A percentile compares a stretch with the other conserved stretches of the same genome.
Evolutionary conservation across 2,113 vertebrate species (phyloP).

Genomic region (Nymphicus hollandicus): DNA sequence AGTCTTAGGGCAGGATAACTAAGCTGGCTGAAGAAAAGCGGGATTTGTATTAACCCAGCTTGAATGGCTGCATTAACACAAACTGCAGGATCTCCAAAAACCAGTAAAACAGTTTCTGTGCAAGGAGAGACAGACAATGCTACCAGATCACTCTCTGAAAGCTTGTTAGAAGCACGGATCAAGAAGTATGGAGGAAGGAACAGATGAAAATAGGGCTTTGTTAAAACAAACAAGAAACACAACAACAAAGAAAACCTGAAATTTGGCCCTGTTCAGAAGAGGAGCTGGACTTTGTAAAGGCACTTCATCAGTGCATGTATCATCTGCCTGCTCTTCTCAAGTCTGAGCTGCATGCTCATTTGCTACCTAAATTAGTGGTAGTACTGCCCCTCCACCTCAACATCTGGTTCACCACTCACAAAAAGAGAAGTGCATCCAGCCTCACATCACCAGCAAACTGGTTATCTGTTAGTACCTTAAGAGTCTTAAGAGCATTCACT

Average conservation of each 20-base stretch:
- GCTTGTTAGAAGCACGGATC: background rate
- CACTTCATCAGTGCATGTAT: background rate
- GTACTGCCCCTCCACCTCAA: background rate
- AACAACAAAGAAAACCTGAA: background rate
- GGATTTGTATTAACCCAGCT: background rate
- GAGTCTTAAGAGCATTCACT: background rate
- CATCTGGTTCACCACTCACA: background rate
- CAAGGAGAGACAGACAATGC: background rate
- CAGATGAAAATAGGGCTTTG: background rate
- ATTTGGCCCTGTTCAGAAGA: background rate
- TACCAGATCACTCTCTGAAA: background rate
- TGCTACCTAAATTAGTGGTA: background rate
- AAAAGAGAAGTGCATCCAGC: background rate
- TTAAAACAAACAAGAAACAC: background rate
- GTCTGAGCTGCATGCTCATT: background rate
- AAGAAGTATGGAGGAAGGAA: background rate
- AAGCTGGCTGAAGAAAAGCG: background rate
- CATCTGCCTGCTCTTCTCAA: background rate
- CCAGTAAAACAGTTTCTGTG: background rate
- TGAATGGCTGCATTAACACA: background rate
- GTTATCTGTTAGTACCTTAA: background rate
- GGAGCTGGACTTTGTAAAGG: background rate
- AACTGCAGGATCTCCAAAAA: background rate
- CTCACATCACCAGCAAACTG: background rate
- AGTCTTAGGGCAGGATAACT: background rate